Evolutionary conservation across 2,113 vertebrate species (phyloP).

Genomic region (Crotalus viridis): DNA sequence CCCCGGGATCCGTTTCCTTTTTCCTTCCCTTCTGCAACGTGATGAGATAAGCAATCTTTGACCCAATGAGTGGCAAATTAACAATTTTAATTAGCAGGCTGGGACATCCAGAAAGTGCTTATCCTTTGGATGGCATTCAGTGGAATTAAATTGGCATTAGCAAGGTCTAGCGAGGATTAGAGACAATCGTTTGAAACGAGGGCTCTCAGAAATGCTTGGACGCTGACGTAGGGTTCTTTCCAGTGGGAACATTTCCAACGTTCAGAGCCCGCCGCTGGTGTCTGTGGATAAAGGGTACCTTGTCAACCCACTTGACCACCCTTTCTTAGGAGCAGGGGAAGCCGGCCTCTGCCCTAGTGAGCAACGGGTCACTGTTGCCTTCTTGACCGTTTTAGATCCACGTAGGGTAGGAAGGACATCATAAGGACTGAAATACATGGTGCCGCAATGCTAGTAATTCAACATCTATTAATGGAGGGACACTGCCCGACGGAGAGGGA

Average conservation of each 20-base stretch:
- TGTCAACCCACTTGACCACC: not conserved
- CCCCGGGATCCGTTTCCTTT: constrained; percentile 36
- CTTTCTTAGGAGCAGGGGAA: not conserved
- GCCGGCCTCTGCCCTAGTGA: not conserved
- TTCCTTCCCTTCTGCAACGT: constrained; percentile 24
- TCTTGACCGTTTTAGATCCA: not conserved
- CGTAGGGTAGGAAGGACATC: not conserved
- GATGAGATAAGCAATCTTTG: constrained; percentile 14
- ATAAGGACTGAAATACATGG: not conserved
- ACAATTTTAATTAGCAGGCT: constrained; percentile 19
- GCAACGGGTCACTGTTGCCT: not conserved
- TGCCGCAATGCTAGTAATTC: not conserved
- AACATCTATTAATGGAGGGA: not conserved
- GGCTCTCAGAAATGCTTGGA: not conserved
- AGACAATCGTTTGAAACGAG: constrained; percentile 17
- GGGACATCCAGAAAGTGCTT: constrained; percentile 39
- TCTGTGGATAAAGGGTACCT: not conserved
- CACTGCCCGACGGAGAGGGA: not conserved
- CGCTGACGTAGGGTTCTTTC: not conserved
- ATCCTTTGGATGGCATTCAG: constrained; percentile 8
- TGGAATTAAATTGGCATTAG: not conserved
- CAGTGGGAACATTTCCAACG: not conserved
- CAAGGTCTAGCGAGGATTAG: constrained; percentile 30
- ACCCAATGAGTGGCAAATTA: constrained; percentile 30
- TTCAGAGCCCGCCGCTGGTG: not conserved